Base-by-base conservation (phyloP, 1,140 invertebrate species). In the Bradysia coprophila region DNA sequence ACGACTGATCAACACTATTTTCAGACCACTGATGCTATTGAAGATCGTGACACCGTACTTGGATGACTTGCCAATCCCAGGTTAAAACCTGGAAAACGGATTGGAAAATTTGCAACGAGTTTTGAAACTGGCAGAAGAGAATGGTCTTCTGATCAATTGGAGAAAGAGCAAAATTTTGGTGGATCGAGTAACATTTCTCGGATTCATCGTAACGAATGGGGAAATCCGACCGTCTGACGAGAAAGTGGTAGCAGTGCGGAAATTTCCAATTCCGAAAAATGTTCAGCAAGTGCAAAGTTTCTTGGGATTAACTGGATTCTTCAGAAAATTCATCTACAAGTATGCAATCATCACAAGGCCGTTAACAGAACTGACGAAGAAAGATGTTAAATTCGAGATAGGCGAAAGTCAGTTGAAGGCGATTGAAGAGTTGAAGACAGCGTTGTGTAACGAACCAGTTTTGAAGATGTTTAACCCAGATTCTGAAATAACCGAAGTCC, bases 231-330 rank as follows among this genome's bases (percentile, higher is more conserved):
- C 57, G 19, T 40, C 49, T 5, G 39, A 47, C 15, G 45, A 45
- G 2, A 57, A 61, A 11, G 47, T 48, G 4, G 40, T 48, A 38
- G 59, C 55, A 1, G 53, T 64, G 49, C 51, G 1, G 36, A 10
- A 8, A 46, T 41, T 9, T 9, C 51, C 49, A 36, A 38, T 16
- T 18, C 54, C 55, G n/a, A 42, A 34, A 40, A 51, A 45, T 39
- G 16, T 45, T 1, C 52, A 56, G 19, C 41, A 55, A 31, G 21
- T 64, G 3, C 52, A 58, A 31, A 54, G 49, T 34, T 63, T 60
- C 45, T 22, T 61, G 4, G 58, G 60, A 9, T 38, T 60, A 16
- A 40, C 64, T 60, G 1, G 46, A 67, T 2, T 54, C 68, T 1
- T 43, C 67, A 10, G 63, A 62, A 8, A 55, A 42, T 55, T 54